Percentiles rank a stretch among this genome's conserved stretches.
Conservation (phyloP, 2,888 invertebrate genomes). For the Drosophila recens region DNA sequence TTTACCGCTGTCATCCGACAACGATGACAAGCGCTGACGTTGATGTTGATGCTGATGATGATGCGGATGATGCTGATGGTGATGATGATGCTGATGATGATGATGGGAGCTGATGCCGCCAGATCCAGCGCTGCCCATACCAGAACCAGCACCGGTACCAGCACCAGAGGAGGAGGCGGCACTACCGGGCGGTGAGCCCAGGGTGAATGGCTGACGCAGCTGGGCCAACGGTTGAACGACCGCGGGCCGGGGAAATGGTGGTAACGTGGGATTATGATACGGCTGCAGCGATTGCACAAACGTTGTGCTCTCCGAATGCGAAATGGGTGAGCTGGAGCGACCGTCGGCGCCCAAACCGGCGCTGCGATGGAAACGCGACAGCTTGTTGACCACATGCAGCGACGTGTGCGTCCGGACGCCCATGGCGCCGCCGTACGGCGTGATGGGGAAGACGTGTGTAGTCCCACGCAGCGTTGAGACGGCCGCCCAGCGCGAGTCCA, state of each 20-base stretch:
- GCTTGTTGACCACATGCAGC: slow-evolving; percentile 95
- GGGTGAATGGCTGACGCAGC: slow-evolving; percentile 89
- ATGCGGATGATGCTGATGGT: slow-evolving; percentile 88
- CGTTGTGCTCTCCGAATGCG: slow-evolving; percentile 85
- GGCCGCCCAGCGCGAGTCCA: slow-evolving; percentile 98
- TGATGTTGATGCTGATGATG: slow-evolving; percentile 86
- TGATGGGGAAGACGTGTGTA: slow-evolving; percentile 98
- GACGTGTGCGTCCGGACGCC: slow-evolving; percentile 97
- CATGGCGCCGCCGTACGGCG: slow-evolving; percentile 97
- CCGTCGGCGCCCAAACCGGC: slow-evolving; percentile 93
- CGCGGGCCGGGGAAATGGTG: slow-evolving; percentile 95
- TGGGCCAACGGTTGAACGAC: slow-evolving; percentile 93
- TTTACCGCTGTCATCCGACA: slow-evolving; percentile 89
- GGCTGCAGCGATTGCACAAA: slow-evolving; percentile 86
- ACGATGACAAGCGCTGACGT: slow-evolving; percentile 90
- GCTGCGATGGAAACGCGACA: slow-evolving; percentile 97
- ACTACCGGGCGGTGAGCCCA: slow-evolving; percentile 82
- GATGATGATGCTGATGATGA: slow-evolving; percentile 87
- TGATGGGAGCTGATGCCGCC: slow-evolving; percentile 83
- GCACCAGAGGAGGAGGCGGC: slow-evolving; percentile 40
- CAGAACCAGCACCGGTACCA: slow-evolving; percentile 32
- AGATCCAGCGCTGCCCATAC: slow-evolving; percentile 25
- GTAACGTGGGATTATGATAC: slow-evolving; percentile 94
- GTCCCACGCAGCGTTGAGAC: slow-evolving; percentile 98
- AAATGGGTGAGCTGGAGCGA: slow-evolving; percentile 90